Base-by-base conservation (phyloP, 2,888 invertebrate genomes). In the Idaea straminata region DNA sequence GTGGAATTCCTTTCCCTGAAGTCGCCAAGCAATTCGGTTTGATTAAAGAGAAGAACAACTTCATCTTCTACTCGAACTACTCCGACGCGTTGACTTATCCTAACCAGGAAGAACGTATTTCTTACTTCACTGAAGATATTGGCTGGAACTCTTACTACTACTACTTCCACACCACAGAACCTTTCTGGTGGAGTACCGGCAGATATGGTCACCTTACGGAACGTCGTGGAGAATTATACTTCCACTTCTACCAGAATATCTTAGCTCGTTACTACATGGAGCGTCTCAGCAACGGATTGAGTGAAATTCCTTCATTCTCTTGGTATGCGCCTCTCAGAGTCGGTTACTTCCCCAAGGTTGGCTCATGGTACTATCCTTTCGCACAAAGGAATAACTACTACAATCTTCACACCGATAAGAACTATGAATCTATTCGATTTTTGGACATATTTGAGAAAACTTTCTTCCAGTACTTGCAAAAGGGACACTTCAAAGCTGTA, bases 121-220 rank as follows among this genome's bases (percentile, higher is more conserved):
- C 94, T 61, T 96, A 96, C 86, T 95, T 95, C 86, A 95, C 94
- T 38, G 95, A 96, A 79, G 96, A 96, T 77, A 89, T 96, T 73
- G 95, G 95, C 68, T 87, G 95, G 76, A 96, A 95, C 84, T 79
- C 94, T 0, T 95, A 91, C 86, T 96, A 96, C 89, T 94, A 93
- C 84, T 95, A 93, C 83, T 94, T 94, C 88, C 94, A 95, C 77
- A 79, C 92, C 69, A 91, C 94, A 63, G 92, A 92, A 77, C 95
- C 96, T 61, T 95, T 94, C 92, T 95, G 95, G 94, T 86, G 95
- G 81, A 89, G 91, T 62, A 91, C 93, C 62, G 85, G 93, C 34
- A 87, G 93, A 63, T 91, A 88, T 67, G 87, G 85, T 71, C 59
- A 85, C 59, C 68, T 82, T 76, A 94, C 94, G 75, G 93, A 94